Evolutionary conservation across 2,888 invertebrate species (phyloP).

Genomic region (Ormyrus thymus): DNA sequence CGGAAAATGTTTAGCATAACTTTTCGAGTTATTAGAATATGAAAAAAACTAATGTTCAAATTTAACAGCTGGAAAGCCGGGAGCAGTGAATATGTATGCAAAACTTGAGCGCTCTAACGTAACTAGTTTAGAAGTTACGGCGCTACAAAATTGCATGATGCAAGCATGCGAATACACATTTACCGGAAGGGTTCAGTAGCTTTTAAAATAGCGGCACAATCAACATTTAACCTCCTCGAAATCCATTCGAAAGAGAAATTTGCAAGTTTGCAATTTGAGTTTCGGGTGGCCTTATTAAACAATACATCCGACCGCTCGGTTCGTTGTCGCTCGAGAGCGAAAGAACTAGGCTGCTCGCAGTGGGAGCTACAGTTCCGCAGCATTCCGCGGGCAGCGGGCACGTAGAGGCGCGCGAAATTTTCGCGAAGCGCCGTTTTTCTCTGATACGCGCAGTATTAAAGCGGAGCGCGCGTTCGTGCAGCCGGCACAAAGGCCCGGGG

Average conservation of each 20-base stretch:
- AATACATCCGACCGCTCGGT: neutral
- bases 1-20: too few relatives aligned
- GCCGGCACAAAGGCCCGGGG: neutral
- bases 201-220: slow-evolving; percentile 6
- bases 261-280: neutral
- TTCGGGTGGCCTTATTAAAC: slow-evolving; percentile 12
- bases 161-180: neutral
- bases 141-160: slow-evolving; percentile 1
- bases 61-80: neutral
- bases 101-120: slow-evolving; percentile 4
- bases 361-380: too few relatives aligned
- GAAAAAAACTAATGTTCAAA: neutral
- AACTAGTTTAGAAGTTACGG: slow-evolving; percentile 20
- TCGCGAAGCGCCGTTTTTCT: too few relatives aligned
- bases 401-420: too few relatives aligned
- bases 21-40: too few relatives aligned
- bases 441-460: neutral
- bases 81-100: slow-evolving; percentile 1
- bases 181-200: neutral
- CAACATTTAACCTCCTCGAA: slow-evolving; percentile 14
- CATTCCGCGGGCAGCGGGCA: too few relatives aligned
- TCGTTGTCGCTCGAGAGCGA: too few relatives aligned
- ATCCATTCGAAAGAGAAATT: slow-evolving; percentile 9
- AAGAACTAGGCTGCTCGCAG: too few relatives aligned
- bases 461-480: neutral